A percentile compares a stretch with the other conserved stretches of the same genome.
Evolutionary conservation across 2,888 invertebrate genomes (phyloP).

Genomic region (Chorisops tibialis): DNA sequence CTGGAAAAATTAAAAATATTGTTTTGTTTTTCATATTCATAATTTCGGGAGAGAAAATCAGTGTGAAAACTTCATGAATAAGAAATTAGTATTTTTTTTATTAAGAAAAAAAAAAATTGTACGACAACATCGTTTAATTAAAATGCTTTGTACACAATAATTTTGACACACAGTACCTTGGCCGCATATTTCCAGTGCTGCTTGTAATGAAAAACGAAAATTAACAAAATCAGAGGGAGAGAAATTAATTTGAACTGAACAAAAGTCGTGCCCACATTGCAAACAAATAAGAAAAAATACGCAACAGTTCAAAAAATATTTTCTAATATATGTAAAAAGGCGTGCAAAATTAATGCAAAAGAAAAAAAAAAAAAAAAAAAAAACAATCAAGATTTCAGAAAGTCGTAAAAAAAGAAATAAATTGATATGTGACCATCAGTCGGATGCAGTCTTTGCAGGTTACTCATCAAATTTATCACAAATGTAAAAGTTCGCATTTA

Average conservation of each 20-base stretch:
- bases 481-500: no score
- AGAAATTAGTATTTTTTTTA: slow-evolving; percentile 3
- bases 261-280: not conserved
- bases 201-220: slow-evolving; percentile 35
- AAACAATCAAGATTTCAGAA: not conserved
- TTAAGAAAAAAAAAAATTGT: not conserved
- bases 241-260: slow-evolving; percentile 11
- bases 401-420: no score
- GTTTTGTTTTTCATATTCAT: slow-evolving; percentile 1
- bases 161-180: slow-evolving; percentile 42
- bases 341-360: not conserved
- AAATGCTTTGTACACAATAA: not conserved
- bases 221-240: not conserved
- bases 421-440: no score
- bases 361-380: not conserved
- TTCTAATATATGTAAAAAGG: no score
- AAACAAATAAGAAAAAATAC: no score
- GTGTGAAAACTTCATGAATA: not conserved
- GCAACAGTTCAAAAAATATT: not conserved
- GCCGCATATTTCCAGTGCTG: slow-evolving; percentile 53
- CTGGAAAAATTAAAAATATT: slow-evolving; percentile 56
- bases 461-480: no score
- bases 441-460: no score
- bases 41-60: not conserved
- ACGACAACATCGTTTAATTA: not conserved